These are phyloP conservation scores for Gerris lacustris DNA, from an alignment of 2,888 invertebrate species.

Conservation along the genomic window DNA sequence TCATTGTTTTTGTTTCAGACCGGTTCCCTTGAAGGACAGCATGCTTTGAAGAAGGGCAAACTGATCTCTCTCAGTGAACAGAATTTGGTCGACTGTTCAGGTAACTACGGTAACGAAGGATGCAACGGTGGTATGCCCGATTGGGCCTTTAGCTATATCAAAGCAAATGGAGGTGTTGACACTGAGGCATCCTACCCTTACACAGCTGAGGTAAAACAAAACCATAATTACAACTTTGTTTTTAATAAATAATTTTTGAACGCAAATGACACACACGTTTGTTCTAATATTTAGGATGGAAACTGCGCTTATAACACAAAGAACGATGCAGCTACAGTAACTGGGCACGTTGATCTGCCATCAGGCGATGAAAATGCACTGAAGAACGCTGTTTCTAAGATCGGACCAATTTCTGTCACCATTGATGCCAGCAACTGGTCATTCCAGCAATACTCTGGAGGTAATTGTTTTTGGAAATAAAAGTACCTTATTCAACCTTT, in stretches of 20 bases:
- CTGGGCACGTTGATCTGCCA: not conserved
- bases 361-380: not conserved
- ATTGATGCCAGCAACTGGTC: conserved; percentile 1
- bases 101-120: conserved; percentile 71
- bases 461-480: not conserved
- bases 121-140: conserved; percentile 78
- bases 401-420: not conserved
- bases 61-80: conserved; percentile 81
- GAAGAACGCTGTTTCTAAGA: not conserved
- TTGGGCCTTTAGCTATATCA: conserved; percentile 71
- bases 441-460: not conserved
- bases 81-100: conserved; percentile 80
- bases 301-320: not conserved
- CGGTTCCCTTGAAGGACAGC: conserved; percentile 79
- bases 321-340: not conserved
- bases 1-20: conserved; percentile 44
- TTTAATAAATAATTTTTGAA: not conserved
- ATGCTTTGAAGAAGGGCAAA: conserved; percentile 61
- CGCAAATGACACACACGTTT: not conserved
- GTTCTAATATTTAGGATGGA: not conserved
- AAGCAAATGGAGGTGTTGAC: conserved; percentile 73
- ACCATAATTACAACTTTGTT: not conserved
- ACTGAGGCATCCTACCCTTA: conserved; percentile 81
- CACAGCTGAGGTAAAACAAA: conserved; percentile 45
- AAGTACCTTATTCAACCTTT: too few relatives aligned